Evolutionary conservation across 2,113 vertebrate species (phyloP).

Genomic region (Nicator chloris): DNA sequence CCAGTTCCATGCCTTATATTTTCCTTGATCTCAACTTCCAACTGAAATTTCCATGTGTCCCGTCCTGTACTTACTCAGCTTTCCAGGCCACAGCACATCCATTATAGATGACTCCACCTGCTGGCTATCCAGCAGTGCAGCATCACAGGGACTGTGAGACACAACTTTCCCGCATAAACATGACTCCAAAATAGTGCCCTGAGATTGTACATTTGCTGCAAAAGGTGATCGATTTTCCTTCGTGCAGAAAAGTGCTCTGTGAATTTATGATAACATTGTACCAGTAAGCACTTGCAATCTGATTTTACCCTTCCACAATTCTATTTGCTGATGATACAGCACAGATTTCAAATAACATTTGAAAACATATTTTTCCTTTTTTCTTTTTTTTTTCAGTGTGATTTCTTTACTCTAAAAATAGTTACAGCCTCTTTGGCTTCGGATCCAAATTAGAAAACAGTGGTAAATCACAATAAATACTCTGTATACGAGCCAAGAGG

Average conservation of each 20-base stretch:
- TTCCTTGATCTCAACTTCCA: conserved; percentile 21
- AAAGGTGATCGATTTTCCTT: neutral
- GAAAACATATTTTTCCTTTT: neutral
- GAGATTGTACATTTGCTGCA: neutral
- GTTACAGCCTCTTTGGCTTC: neutral
- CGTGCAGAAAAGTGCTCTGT: neutral
- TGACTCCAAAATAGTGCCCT: neutral
- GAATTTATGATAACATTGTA: neutral
- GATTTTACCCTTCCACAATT: neutral
- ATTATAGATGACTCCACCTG: conserved; percentile 36
- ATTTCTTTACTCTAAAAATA: neutral
- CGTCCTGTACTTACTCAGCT: neutral
- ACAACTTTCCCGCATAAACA: accelerated
- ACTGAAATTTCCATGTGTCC: conserved; percentile 28
- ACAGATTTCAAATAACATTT: neutral
- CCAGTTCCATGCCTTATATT: conserved; percentile 39
- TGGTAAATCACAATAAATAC: neutral
- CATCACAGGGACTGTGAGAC: neutral
- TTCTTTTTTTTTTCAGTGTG: neutral
- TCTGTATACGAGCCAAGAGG: neutral
- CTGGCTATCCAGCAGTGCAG: neutral
- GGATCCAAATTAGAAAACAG: neutral
- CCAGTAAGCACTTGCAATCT: neutral
- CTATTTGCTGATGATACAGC: neutral
- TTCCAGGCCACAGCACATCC: neutral